Evolutionary conservation across 2,797 vertebrate species (phyloP).

Genomic region (Hydrolagus colliei): DNA sequence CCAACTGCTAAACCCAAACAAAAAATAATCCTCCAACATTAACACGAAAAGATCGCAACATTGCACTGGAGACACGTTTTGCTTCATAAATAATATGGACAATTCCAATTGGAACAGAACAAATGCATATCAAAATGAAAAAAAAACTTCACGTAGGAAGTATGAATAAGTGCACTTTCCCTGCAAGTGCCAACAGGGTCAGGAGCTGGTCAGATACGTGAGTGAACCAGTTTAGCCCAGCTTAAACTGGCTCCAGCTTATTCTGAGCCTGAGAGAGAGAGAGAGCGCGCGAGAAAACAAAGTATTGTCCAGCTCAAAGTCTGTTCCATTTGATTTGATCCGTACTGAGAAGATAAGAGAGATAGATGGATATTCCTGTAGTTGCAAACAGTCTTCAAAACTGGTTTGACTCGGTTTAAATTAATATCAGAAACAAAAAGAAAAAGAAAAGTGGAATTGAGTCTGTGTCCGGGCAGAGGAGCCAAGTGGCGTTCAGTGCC

Average conservation of each 20-base stretch:
- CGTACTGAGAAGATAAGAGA: slow-evolving; percentile 41
- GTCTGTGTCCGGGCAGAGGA: slow-evolving; percentile 46
- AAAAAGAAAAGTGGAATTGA: slow-evolving; percentile 49
- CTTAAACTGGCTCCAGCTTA: slow-evolving; percentile 59
- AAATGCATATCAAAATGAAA: slow-evolving; percentile 55
- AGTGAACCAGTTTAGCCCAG: slow-evolving; percentile 69
- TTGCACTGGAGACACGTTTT: slow-evolving; percentile 58
- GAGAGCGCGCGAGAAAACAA: slow-evolving; percentile 33
- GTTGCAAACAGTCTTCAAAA: slow-evolving; percentile 81
- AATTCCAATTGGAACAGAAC: slow-evolving; percentile 65
- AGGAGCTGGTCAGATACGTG: slow-evolving; percentile 53
- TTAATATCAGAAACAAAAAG: slow-evolving; percentile 61
- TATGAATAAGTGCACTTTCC: slow-evolving; percentile 67
- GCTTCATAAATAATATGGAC: slow-evolving; percentile 77
- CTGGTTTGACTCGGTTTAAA: slow-evolving; percentile 59
- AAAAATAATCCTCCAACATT: slow-evolving; percentile 39
- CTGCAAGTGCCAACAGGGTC: slow-evolving; percentile 67
- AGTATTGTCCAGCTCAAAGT: slow-evolving; percentile 52
- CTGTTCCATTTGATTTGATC: slow-evolving; percentile 44
- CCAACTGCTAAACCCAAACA: slow-evolving; percentile 40
- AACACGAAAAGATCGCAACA: slow-evolving; percentile 50
- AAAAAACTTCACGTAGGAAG: slow-evolving; percentile 69
- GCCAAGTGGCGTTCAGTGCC: slow-evolving; percentile 25
- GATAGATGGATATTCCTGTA: slow-evolving; percentile 64
- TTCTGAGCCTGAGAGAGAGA: slow-evolving; percentile 39